Evolutionary conservation across 1,140 invertebrate species (phyloP), one percentile per base, ranked within the genome.

Genomic region (Lethrus apterus): DNA sequence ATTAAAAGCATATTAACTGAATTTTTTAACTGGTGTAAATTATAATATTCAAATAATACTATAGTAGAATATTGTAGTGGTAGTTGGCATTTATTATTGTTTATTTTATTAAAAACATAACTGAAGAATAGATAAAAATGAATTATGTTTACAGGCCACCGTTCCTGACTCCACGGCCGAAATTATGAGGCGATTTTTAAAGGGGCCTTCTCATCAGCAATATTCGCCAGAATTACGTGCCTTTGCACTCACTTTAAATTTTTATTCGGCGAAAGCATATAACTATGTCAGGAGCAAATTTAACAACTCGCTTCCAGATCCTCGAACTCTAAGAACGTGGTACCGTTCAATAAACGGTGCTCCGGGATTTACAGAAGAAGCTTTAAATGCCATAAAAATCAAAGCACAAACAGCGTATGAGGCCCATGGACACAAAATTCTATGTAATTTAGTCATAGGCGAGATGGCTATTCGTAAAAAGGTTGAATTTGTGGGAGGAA

Each of bases 361-460:
- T 26, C 65, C 66, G 36, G 66, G 66, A 4, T 68, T 69, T 48
- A 65, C 56, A 9, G 33, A 51, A 51, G 59, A 70, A 54, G 51
- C 62, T 24, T 60, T 71, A 18, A 14, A 56, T 13, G 51, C 52
- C 41, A 50, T 70, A 32, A 60, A 62, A 56, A 23, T 29, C 46
- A 57, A 58, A 50, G 15, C 24, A 17, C 9, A 15, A 15, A n/a
- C n/a, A n/a, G 42, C 30, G 11, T 9, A 14, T 26, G 31, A 44
- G 10, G 33, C 9, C 30, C 23, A 9, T 17, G 31, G 44, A 14
- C 44, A 20, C 11, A 26, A 44, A 26, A 24, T 36, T 8, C 8
- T 57, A 11, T 56, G 57, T 36, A 55, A 51, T 50, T 51, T 70
- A 33, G 19, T 59, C 7, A 47, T 68, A 1, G 66, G 68, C 55